These are phyloP conservation scores for Lindbergichthys nudifrons DNA, from an alignment of 2,797 vertebrate species.

Conservation along the genomic window DNA sequence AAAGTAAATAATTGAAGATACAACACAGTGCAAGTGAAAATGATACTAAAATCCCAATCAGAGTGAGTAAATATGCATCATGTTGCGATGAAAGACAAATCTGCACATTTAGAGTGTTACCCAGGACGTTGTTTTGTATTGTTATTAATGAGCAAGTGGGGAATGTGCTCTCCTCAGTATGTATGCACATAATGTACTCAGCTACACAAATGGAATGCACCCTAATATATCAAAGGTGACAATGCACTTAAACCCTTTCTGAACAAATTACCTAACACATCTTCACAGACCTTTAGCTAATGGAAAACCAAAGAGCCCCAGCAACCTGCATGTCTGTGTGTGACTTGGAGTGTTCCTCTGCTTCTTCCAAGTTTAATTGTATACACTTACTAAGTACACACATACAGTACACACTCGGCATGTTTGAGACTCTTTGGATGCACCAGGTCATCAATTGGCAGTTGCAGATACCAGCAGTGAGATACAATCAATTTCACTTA, in stretches of 20 bases:
- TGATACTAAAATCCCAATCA: neutral
- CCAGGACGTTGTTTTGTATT: neutral
- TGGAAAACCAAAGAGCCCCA: conserved; percentile 53
- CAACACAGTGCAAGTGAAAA: neutral
- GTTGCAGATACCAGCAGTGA: conserved; percentile 69
- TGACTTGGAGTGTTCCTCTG: conserved; percentile 18
- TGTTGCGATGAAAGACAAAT: neutral
- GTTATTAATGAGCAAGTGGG: conserved; percentile 38
- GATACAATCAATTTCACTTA: conserved; percentile 84
- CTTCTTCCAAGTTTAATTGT: neutral
- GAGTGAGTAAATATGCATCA: neutral
- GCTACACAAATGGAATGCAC: conserved; percentile 50
- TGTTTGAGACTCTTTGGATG: conserved; percentile 21
- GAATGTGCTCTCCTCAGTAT: conserved; percentile 32
- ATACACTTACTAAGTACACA: conserved; percentile 15
- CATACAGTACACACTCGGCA: conserved; percentile 4
- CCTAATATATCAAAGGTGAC: conserved; percentile 71
- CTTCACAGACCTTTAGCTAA: conserved; percentile 67
- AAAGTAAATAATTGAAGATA: neutral
- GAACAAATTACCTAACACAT: conserved; percentile 64
- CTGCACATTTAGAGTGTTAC: neutral
- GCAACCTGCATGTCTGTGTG: conserved; percentile 2
- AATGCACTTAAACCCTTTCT: conserved; percentile 64
- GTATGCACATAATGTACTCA: conserved; percentile 54
- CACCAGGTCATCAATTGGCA: conserved; percentile 70